These are phyloP conservation scores for Pocillopora grandis DNA, from an alignment of 92 coral and sea anemone species.

Conservation along the genomic window DNA sequence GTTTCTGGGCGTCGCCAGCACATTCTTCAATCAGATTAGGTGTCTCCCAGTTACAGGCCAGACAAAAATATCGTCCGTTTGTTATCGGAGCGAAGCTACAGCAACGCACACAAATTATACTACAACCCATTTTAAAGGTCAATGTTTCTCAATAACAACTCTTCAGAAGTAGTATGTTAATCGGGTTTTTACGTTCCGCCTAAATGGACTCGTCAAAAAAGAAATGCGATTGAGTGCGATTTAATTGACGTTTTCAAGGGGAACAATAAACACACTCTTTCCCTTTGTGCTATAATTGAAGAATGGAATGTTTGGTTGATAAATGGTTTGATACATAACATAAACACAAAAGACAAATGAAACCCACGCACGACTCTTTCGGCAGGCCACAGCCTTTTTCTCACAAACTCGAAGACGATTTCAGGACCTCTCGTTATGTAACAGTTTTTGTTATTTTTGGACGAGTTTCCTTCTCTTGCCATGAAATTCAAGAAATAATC, in stretches of 20 bases:
- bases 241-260: conserved; percentile 15
- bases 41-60: not conserved
- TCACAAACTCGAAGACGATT: not conserved
- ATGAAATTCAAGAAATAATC: too few relatives aligned
- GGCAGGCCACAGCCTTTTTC: not conserved
- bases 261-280: conserved; percentile 16
- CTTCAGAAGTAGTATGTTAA: conserved; percentile 9
- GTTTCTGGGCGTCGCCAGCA: conserved; percentile 27
- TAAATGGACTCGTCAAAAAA: conserved; percentile 15
- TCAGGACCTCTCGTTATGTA: not conserved
- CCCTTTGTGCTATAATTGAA: conserved; percentile 4
- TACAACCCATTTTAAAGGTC: conserved; percentile 7
- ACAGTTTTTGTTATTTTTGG: not conserved
- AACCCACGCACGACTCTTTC: not conserved
- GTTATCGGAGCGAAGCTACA: not conserved
- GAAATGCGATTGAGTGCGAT: conserved; percentile 12
- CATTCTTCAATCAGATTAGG: not conserved
- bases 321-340: not conserved
- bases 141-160: conserved; percentile 17
- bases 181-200: conserved; percentile 8
- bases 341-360: not conserved
- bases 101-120: conserved; percentile 3
- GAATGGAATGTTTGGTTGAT: conserved; percentile 24
- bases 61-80: not conserved
- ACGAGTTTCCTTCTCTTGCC: not conserved